Evolutionary conservation across 2,113 vertebrate species (phyloP).

Genomic region (Mustela lutreola): DNA sequence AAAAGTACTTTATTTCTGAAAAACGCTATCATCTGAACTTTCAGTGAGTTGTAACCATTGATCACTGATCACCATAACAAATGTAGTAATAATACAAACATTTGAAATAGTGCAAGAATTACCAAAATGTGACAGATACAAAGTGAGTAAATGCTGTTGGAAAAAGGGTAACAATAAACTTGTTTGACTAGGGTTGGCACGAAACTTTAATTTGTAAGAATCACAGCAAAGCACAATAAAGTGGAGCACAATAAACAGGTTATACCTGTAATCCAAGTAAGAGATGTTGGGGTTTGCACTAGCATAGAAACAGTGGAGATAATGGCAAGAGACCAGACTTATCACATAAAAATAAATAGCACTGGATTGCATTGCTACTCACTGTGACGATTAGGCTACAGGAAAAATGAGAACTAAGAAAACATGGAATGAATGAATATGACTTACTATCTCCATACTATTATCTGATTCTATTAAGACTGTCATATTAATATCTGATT

Average conservation of each 20-base stretch:
- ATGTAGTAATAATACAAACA: not conserved
- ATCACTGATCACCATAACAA: not conserved
- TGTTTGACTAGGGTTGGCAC: not conserved
- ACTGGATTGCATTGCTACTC: not conserved
- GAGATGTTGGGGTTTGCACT: not conserved
- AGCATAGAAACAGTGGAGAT: not conserved
- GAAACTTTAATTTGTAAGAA: not conserved
- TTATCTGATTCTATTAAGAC: constrained; percentile 17
- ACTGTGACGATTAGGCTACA: not conserved
- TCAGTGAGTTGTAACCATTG: not conserved
- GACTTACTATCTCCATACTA: not conserved
- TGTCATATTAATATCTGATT: not conserved
- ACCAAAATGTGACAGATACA: not conserved
- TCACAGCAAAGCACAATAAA: not conserved
- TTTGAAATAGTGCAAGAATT: not conserved
- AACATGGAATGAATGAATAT: not conserved
- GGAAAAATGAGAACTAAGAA: not conserved
- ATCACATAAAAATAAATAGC: too few relatives aligned
- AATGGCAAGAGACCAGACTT: not conserved
- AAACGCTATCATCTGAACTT: not conserved
- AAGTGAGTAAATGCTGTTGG: not conserved
- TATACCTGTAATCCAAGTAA: not conserved
- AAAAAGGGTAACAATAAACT: not conserved
- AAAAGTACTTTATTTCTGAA: not conserved
- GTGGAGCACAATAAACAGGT: not conserved